Evolutionary conservation across 2,888 invertebrate species (phyloP), one percentile per base, ranked within the genome.

Genomic region (Limnephilus lunatus): DNA sequence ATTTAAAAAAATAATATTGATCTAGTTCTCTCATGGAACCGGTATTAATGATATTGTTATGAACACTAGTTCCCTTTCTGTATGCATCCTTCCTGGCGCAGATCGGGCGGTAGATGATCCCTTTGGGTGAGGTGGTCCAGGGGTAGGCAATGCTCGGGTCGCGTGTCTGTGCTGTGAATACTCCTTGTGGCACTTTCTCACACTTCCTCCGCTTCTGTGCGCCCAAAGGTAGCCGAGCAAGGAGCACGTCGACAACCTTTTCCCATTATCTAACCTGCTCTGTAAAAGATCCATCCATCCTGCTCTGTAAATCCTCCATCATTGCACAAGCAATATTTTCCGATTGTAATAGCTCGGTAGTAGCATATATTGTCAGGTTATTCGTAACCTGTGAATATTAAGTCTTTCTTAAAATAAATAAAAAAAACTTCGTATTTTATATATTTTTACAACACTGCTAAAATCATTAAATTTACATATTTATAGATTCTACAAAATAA

Each of bases 101-200:
- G 25, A 25, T 25, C 19, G 9, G 7, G 39, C 35, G 9, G 30
- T n/a, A 86, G 48, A 86, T 68, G 25, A 7, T 25, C 68, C 14
- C 44, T 25, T 44, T 30, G 35, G 83, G 25, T 30, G 48, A 25
- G 86, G 44, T 86, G 44, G 86, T 19, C 12, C 32, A 88, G 88
- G 88, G 30, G 53, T 32, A 44, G 35, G 9, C n/a, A 30, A n/a
- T 14, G 68, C 30, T 7, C 85, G 53, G 80, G 93, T 91, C 92
- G 89, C 91, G 91, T 91, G 93, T 90, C 91, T 82, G 90, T 53
- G 91, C 91, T 93, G 93, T 92, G 93, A 93, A 93, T 92, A 85
- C 39, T 48, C 89, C 86, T 81, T 82, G 30, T 80, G 82, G 86
- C 90, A 87, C 90, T 91, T 93, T 93, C 93, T 93, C 93, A 93